Evolutionary conservation across 2,113 vertebrate genomes (phyloP), one percentile per base, ranked within the genome.

Genomic region (Hippocampus barbouri): DNA sequence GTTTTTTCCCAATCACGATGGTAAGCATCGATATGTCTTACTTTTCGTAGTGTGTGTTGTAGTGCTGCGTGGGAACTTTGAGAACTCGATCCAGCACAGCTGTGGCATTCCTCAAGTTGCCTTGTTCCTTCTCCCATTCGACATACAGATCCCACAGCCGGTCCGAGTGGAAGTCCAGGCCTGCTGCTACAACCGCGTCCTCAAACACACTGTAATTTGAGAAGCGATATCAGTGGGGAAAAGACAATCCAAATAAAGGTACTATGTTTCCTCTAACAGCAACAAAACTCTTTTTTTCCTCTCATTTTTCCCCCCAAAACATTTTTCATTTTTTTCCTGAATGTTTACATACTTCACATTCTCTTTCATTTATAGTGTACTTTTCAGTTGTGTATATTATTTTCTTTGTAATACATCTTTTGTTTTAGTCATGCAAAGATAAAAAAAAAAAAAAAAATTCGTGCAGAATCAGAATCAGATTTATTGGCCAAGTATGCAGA

Each of bases 81-180:
- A 95, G 90, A 57, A 92, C 87, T 30, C 91, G 72, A 84, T 94
- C 92, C 21, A 93, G 91, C 41, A 96, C 83, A 0, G 80, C 83
- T 0, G 91, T 83, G 25, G 93, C 89, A 0, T 89, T 91, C 40
- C 63, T 90, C 38, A 92, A 84, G 67, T 94, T 89, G 0, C 91
- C 93, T 56, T 93, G 93, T 71, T 94, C 91, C 53, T 90, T 92
- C 83, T 96, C 94, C 94, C 94, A 95, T 43, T 94, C 93, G 2
- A 92, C 81, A 4, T 94, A 95, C 5, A 94, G 85, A 68, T 94
- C 94, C 95, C 95, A 96, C 4, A 96, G 90, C 0, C 93, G 89
- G 76, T 96, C 94, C 0, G 95, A 95, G 60, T 93, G 93, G 86
- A 94, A 96, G 71, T 96, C 94, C 80, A 93, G 82, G 10, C 95